Evolutionary conservation across 2,113 vertebrate genomes (phyloP), one percentile per base, ranked within the genome.

Genomic region (Leptodactylus fuscus): DNA sequence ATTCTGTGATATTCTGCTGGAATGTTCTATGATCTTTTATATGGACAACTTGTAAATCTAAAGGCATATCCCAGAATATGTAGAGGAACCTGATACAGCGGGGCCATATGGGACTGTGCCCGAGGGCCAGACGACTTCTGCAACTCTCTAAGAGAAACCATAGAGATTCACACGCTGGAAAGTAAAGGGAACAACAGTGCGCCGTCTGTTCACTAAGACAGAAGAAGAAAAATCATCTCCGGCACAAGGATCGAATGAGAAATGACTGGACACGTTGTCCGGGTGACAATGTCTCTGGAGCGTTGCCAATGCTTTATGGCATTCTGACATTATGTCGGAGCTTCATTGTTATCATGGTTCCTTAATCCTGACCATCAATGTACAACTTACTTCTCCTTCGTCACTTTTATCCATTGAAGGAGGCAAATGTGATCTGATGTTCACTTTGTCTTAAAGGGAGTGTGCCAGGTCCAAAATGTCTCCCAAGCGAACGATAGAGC

Each of bases 221-320:
- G 51, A 87, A 80, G 55, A 82, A 65, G 65, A 87, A 41, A 81
- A 77, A 89, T 69, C 12, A 0, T 0, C 51, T 77, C 58, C 86
- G 81, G 46, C 1, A 41, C 80, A 65, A 87, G 88, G 80, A 89
- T 85, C 65, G 88, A 88, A 87, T 62, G 48, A 74, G n/a, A 89
- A 90, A 89, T 53, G 78, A 89, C 46, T 87, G 76, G 0, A 80
- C 85, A 27, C 48, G 0, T 36, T 81, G 7, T 84, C 85, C 41
- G 29, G 74, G 32, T 85, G 89, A 76, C 88, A 90, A 87, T 85
- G 58, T 85, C 88, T 73, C 55, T 29, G 20, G 0, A 32, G 79
- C 3, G 29, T 29, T 6, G 48, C 69, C 87, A 1, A 51, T 12
- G 13, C n/a, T 0, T 80, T 51, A 18, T 51, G 87, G 89, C 41